Evolutionary conservation across 2,113 vertebrate species (phyloP), one percentile per base, ranked within the genome.

Genomic region (Amphiprion ocellaris): DNA sequence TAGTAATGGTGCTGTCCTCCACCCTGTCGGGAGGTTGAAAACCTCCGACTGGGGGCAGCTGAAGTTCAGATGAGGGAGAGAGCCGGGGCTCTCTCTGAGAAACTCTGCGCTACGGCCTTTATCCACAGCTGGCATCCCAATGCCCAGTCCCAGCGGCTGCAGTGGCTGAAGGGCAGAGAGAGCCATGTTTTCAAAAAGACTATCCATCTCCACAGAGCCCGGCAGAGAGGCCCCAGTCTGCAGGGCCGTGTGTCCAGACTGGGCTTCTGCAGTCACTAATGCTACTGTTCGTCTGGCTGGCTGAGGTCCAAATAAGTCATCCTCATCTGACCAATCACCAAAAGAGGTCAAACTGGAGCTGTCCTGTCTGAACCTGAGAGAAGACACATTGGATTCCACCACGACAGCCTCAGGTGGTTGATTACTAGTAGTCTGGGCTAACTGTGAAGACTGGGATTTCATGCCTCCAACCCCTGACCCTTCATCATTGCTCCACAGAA

Each of bases 251-350:
- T 75, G 91, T 82, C 76, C 77, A 62, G 90, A 75, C 87, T 89
- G 93, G 58, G 88, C 55, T 84, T 86, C 77, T 19, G 94, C 94
- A 79, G 89, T 95, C 74, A 95, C 95, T 81, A 95, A 91, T 60
- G 93, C 95, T 71, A 93, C 95, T 19, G 90, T 95, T 89, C 93
- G 94, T 83, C 87, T 86, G 41, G 90, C 86, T 47, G 92, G 92
- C 62, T 97, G 95, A 69, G 95, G 95, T 70, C 96, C 97, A 89
- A 98, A 99, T 80, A 98, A 81, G 76, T 96, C 96, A 19, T 95
- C 96, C 14, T 96, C 96, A 46, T 99, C 97, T 41, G 96, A 96
- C 97, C 98, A 99, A 55, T 98, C 97, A 12, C 95, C 95, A 69
- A 95, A 88, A 3, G 96, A 96, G 71, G 94, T 96, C 82, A 95